phyloP scores from a whole-genome alignment of 2,797 vertebrate genomes.

The Sebastes itinus region DNA sequence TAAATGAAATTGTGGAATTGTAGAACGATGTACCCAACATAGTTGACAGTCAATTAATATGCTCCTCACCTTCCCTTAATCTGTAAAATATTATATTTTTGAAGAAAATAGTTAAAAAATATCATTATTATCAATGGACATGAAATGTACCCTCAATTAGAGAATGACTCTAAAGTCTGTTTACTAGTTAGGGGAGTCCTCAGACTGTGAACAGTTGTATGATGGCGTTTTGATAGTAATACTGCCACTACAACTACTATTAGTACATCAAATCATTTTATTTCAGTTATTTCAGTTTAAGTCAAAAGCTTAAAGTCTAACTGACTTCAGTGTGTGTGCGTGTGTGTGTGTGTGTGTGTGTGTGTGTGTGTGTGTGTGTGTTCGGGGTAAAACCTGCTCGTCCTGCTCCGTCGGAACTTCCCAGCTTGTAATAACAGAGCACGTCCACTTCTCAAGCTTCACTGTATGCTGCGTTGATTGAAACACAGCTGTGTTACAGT shows the following conservation, averaged over 20 bases:
- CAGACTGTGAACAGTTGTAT: too few relatives aligned
- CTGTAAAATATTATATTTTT: too few relatives aligned
- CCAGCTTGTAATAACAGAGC: conserved; percentile 46
- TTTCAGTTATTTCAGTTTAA: not conserved
- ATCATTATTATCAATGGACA: too few relatives aligned
- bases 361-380: conserved; percentile 1
- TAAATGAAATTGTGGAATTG: too few relatives aligned
- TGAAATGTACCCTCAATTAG: too few relatives aligned
- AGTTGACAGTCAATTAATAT: too few relatives aligned
- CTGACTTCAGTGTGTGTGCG: not conserved
- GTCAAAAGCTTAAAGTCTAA: not conserved
- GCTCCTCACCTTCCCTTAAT: too few relatives aligned
- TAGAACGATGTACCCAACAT: too few relatives aligned
- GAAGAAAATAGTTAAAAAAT: too few relatives aligned
- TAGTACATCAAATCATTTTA: not conserved
- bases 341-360: conserved; percentile 1
- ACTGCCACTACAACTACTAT: not conserved
- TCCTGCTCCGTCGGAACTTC: conserved; percentile 25
- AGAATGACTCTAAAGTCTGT: too few relatives aligned
- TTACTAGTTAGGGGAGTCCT: too few relatives aligned
- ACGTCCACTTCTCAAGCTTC: conserved; percentile 39
- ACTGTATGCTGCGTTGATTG: conserved; percentile 49
- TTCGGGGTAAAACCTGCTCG: conserved; percentile 33
- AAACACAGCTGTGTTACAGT: conserved; percentile 66
- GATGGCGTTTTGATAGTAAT: not conserved